phyloP scores from a whole-genome alignment of 1,140 invertebrate species.

The Leptonema lineaticorne region DNA sequence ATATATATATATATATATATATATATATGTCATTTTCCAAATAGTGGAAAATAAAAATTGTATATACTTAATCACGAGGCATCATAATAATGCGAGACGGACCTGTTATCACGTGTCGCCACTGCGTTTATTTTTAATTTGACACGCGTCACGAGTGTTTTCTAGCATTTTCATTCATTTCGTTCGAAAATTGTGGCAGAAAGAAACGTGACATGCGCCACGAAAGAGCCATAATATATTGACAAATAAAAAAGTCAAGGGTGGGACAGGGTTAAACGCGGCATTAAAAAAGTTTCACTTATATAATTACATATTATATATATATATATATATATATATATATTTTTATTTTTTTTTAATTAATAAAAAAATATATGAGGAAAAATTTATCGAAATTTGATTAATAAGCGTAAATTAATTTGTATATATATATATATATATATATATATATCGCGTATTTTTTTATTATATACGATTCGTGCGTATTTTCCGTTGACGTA shows the following conservation, averaged over 20 bases:
- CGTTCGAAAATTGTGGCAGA: not conserved
- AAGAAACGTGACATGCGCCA: not conserved
- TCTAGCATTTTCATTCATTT: constrained; percentile 18
- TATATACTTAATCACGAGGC: too few relatives aligned
- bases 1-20: too few relatives aligned
- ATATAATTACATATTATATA: not conserved
- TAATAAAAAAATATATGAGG: too few relatives aligned
- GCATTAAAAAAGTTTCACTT: not conserved
- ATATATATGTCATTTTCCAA: too few relatives aligned
- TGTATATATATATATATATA: not conserved
- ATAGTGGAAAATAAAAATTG: too few relatives aligned
- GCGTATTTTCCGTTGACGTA: too few relatives aligned
- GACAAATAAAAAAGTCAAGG: not conserved
- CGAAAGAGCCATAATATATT: too few relatives aligned
- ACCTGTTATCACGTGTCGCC: not conserved
- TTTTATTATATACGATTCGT: too few relatives aligned
- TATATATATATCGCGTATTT: not conserved
- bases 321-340: not conserved
- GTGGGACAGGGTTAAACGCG: not conserved
- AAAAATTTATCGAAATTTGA: too few relatives aligned
- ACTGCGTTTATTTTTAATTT: constrained; percentile 1
- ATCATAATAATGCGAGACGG: too few relatives aligned
- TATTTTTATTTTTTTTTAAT: not conserved
- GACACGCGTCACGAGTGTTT: not conserved
- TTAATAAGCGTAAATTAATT: not conserved